A percentile compares a stretch with the other conserved stretches of the same genome.
Evolutionary conservation across 2,888 invertebrate species (phyloP).

Genomic region (Luffia ferchaultella): DNA sequence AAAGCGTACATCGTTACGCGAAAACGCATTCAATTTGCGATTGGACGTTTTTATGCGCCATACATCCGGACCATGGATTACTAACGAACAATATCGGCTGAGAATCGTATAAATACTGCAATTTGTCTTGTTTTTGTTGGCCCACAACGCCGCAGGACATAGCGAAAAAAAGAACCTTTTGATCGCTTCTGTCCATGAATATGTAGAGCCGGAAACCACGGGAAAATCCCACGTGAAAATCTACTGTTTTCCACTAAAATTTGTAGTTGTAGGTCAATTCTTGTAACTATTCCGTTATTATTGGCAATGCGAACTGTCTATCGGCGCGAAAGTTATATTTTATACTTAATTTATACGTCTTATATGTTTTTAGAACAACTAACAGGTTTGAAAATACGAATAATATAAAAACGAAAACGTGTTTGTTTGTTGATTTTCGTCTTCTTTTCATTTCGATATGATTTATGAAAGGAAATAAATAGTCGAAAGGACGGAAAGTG

Average conservation of each 20-base stretch:
- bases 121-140: slow-evolving; percentile 44
- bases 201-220: background rate
- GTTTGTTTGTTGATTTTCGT: too few species aligned
- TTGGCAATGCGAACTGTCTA: background rate
- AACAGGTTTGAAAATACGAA: too few species aligned
- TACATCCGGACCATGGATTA: background rate
- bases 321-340: background rate
- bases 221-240: background rate
- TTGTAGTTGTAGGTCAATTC: too few species aligned
- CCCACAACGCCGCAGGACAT: background rate
- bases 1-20: background rate
- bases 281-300: too few species aligned
- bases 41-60: background rate
- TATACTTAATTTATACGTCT: background rate
- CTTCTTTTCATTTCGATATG: too few species aligned
- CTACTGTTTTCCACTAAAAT: too few species aligned
- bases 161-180: background rate
- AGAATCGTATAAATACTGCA: slow-evolving; percentile 35
- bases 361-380: too few species aligned
- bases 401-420: too few species aligned
- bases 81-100: background rate
- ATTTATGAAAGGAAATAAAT: too few species aligned
- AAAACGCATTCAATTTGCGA: background rate
- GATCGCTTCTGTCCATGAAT: background rate
- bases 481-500: too few species aligned